Conservation (phyloP, 1,140 invertebrate species). For the Bombus fervidus region DNA sequence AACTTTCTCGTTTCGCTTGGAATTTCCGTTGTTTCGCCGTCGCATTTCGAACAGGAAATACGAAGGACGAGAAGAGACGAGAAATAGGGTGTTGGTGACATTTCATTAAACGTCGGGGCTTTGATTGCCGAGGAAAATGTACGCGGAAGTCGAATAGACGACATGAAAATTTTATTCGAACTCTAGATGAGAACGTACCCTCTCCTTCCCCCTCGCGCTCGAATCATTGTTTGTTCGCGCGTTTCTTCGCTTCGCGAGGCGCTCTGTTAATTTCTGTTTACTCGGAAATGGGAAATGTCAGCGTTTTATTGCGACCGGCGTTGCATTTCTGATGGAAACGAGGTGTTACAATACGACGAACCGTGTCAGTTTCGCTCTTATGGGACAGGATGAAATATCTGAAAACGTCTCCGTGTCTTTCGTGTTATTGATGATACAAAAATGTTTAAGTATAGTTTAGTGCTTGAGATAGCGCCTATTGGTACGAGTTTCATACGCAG, state of each 20-base stretch:
- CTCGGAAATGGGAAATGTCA: slow-evolving; percentile 8
- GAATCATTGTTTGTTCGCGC: slow-evolving; percentile 6
- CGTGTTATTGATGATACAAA: too few relatives aligned
- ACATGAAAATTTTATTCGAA: slow-evolving; percentile 31
- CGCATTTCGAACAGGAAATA: background rate
- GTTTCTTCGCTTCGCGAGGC: background rate
- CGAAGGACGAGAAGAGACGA: background rate
- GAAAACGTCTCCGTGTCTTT: background rate
- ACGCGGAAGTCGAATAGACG: background rate
- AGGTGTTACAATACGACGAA: too few relatives aligned
- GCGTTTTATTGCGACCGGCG: slow-evolving; percentile 4
- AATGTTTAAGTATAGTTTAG: too few relatives aligned
- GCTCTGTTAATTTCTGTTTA: slow-evolving; percentile 10
- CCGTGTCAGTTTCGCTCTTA: background rate
- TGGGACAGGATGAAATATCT: background rate
- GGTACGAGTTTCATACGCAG: too few relatives aligned
- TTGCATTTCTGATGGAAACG: background rate
- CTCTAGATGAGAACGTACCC: background rate
- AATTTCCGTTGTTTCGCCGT: background rate
- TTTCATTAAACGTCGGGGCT: slow-evolving; percentile 28
- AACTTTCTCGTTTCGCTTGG: too few relatives aligned
- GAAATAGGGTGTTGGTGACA: slow-evolving; percentile 12
- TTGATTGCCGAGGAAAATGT: background rate
- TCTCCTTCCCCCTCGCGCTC: background rate
- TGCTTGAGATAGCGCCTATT: too few relatives aligned